Conservation (phyloP, 2,888 invertebrate species). For the Luperina nickerlii region DNA sequence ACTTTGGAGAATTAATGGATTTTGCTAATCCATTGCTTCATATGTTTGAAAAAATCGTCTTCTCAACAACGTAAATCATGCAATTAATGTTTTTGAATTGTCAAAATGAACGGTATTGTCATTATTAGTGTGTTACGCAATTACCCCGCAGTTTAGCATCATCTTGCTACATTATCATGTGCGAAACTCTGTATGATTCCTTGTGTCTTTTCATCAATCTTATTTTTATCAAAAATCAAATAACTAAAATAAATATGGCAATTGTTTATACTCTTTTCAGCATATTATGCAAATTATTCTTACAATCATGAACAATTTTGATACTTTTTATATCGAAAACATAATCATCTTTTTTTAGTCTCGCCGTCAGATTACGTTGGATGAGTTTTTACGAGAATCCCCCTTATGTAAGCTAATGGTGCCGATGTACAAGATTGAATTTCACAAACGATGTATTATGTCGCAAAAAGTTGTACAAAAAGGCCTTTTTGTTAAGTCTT, state of each 20-base stretch:
- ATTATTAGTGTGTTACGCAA: background rate
- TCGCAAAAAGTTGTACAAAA: constrained; percentile 25
- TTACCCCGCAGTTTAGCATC: background rate
- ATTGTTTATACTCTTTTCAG: background rate
- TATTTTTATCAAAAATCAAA: background rate
- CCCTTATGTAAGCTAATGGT: constrained; percentile 36
- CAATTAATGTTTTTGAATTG: background rate
- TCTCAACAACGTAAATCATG: background rate
- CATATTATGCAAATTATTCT: background rate
- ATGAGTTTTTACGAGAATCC: constrained; percentile 17
- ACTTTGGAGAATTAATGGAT: background rate
- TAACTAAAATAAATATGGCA: background rate
- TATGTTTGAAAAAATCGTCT: background rate
- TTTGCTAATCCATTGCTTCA: background rate
- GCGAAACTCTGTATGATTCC: too few relatives aligned
- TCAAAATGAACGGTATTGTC: background rate
- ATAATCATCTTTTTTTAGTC: constrained; percentile 16
- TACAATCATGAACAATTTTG: background rate
- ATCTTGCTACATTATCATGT: background rate
- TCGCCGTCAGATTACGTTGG: constrained; percentile 10
- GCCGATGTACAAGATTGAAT: constrained; percentile 45
- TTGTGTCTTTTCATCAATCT: background rate
- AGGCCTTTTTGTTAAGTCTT: constrained; percentile 35
- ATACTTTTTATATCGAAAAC: background rate
- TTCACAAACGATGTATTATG: constrained; percentile 43